phyloP scores from a whole-genome alignment of 2,113 vertebrate species.

The Balaenoptera acutorostrata region DNA sequence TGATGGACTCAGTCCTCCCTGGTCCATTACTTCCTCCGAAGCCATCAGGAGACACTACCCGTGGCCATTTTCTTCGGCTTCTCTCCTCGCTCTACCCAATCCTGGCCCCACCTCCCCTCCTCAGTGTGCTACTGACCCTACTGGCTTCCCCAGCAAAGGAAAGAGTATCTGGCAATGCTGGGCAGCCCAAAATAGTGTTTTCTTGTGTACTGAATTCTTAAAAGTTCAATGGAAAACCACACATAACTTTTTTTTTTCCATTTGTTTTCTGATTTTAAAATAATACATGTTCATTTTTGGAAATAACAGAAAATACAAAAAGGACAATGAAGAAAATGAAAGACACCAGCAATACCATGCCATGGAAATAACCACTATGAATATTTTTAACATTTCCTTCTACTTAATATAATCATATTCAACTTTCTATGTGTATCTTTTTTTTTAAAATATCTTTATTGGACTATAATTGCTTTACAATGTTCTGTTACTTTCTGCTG shows the following conservation, averaged over 20 bases:
- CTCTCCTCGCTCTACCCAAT: background rate
- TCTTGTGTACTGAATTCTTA: background rate
- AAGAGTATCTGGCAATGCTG: background rate
- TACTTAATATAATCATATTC: background rate
- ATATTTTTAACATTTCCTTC: background rate
- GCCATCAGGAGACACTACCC: background rate
- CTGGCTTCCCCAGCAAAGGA: background rate
- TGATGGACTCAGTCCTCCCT: background rate
- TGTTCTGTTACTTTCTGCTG: too few species aligned
- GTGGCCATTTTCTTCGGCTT: background rate
- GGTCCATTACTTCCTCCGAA: background rate
- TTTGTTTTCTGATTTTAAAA: slow-evolving; percentile 12
- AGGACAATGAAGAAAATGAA: background rate
- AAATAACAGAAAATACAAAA: background rate
- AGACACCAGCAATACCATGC: background rate
- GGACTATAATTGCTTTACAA: too few species aligned
- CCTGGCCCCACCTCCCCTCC: too few species aligned
- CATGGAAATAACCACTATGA: background rate
- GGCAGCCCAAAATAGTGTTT: background rate
- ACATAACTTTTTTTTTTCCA: background rate
- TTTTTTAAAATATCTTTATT: too few species aligned
- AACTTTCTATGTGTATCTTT: background rate
- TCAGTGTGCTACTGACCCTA: too few species aligned
- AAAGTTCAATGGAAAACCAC: background rate
- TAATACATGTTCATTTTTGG: background rate